Percentiles rank a stretch among this genome's conserved stretches.
These are phyloP conservation scores for Sarcophaga subvicina DNA, from an alignment of 2,888 invertebrate genomes.

Conservation along the genomic window DNA sequence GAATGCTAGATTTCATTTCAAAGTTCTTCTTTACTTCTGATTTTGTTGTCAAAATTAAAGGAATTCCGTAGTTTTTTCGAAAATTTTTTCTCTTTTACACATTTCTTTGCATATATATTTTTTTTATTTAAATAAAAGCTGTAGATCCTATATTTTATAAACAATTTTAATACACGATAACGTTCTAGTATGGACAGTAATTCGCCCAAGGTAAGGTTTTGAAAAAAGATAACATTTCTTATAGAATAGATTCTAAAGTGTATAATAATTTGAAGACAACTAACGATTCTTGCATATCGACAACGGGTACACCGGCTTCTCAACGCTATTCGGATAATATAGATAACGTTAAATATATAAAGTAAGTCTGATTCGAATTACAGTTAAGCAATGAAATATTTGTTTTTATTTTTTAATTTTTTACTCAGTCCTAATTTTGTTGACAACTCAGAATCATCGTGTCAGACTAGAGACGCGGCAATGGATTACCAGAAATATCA, in stretches of 20 bases:
- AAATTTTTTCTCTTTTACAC: neutral
- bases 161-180: neutral
- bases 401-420: neutral
- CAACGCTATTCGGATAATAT: constrained; percentile 60
- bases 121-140: neutral
- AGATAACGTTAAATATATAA: constrained; percentile 69
- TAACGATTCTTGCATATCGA: constrained; percentile 68
- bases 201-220: constrained; percentile 24
- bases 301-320: constrained; percentile 67
- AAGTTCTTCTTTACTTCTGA: constrained; percentile 24
- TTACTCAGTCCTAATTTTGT: constrained; percentile 67
- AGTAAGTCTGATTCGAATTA: constrained; percentile 57
- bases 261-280: constrained; percentile 53
- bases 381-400: neutral
- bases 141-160: constrained; percentile 18
- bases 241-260: neutral
- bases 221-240: neutral
- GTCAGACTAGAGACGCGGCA: constrained; percentile 61
- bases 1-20: neutral
- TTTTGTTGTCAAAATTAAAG: constrained; percentile 46
- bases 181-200: constrained; percentile 48
- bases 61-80: neutral
- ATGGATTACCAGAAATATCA: constrained; percentile 61
- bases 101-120: constrained; percentile 7
- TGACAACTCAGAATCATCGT: constrained; percentile 70